Evolutionary conservation across 2,888 invertebrate genomes (phyloP), one percentile per base, ranked within the genome.

Genomic region (Nemotelus nigrinus): DNA sequence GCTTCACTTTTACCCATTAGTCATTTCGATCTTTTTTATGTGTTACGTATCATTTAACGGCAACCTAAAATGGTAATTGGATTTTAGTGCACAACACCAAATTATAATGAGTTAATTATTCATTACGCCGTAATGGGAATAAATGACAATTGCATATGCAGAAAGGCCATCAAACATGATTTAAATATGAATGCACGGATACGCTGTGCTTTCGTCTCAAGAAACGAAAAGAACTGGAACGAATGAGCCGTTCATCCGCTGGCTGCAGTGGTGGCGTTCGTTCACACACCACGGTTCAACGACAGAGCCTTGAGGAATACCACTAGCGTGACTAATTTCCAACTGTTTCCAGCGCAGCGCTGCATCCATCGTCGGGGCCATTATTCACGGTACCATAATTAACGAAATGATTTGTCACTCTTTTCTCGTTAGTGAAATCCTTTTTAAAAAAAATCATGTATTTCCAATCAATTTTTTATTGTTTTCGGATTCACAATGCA

Each of bases 301-400:
- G 74, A 60, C 74, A 74, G 60, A 74, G 50, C 48, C 74, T 63
- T 58, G 48, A 60, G 48, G 74, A 74, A 74, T 60, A 48, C 74
- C 60, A 10, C 41, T 10, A 4, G 48, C 48, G 48, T 74, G 74
- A 74, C 74, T 74, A 74, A 60, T 60, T 48, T 50, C 48, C 60
- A 74, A 74, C 47, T 60, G 53, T 70, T 74, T 48, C 39, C 50
- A 74, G 63, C 60, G 43, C 60, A 60, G 48, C 63, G 63, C 63
- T 74, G 74, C 74, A 60, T 60, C 74, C 60, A 74, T 74, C 74
- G 25, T 60, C 47, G 6, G 60, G 39, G n/a, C 60, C 74, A 74
- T 74, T 74, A 74, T 74, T 60, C 74, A 74, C 74, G 60, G 60
- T 74, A 60, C 74, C 74, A 63, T 74, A 60, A 74, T 60, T 74